Percentiles rank a stretch among this genome's conserved stretches.
These are phyloP conservation scores for Polydrusus pterygomalis DNA, from an alignment of 2,888 invertebrate species.

Conservation along the genomic window DNA sequence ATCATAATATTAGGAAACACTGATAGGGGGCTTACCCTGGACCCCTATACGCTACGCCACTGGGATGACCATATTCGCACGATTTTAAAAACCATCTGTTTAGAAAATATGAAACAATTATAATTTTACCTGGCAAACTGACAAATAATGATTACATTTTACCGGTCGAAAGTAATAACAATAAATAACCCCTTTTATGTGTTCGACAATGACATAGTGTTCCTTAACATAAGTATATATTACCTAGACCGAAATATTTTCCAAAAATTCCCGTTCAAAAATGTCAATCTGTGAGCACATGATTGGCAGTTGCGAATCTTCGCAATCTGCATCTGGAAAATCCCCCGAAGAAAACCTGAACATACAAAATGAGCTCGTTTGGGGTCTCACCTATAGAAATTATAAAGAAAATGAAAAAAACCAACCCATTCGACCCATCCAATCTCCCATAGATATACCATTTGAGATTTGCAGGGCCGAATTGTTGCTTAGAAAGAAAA, in stretches of 20 bases:
- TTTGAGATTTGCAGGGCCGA: constrained; percentile 54
- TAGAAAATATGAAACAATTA: too few relatives aligned
- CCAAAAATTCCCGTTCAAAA: constrained; percentile 28
- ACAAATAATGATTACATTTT: neutral
- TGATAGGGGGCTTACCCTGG: too few relatives aligned
- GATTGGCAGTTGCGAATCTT: constrained; percentile 2
- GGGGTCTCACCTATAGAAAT: constrained; percentile 53
- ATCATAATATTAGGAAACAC: too few relatives aligned
- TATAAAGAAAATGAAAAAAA: constrained; percentile 49
- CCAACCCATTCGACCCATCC: constrained; percentile 46
- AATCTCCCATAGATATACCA: constrained; percentile 54
- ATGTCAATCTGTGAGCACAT: constrained; percentile 50
- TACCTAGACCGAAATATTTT: neutral
- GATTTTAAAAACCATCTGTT: too few relatives aligned
- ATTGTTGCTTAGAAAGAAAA: constrained; percentile 29
- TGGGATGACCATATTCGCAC: too few relatives aligned
- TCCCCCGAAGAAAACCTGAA: constrained; percentile 40
- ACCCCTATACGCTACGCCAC: too few relatives aligned
- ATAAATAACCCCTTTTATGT: neutral
- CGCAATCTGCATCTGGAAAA: neutral
- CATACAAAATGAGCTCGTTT: constrained; percentile 56
- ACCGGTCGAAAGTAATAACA: neutral
- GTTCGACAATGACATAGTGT: neutral
- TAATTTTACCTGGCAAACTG: too few relatives aligned
- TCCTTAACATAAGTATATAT: neutral